Conservation (phyloP, 2,113 vertebrate genomes). For the Tachysurus fulvidraco region DNA sequence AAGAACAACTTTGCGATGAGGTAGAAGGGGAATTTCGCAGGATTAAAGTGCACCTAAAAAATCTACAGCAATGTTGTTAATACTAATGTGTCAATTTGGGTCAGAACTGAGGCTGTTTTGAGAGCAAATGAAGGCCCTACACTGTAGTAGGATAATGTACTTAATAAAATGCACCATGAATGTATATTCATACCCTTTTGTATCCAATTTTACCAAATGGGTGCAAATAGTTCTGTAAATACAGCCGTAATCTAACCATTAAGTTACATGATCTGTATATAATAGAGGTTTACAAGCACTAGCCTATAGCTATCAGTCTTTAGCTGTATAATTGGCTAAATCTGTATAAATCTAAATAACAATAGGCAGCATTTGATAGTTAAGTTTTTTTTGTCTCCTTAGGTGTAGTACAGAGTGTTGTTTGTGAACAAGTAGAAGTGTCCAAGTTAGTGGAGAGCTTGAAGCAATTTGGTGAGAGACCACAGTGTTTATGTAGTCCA, state of each 20-base stretch:
- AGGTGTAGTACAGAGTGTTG: conserved; percentile 18
- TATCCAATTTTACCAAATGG: not conserved
- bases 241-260: not conserved
- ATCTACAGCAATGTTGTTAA: not conserved
- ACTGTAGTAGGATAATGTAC: not conserved
- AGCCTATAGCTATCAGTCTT: not conserved
- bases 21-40: not conserved
- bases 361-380: not conserved
- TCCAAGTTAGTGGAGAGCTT: not conserved
- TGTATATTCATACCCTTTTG: not conserved
- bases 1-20: not conserved
- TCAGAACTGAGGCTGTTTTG: not conserved
- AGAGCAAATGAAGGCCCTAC: not conserved
- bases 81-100: not conserved
- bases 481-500: conserved; percentile 25
- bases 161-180: not conserved
- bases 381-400: not conserved
- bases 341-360: not conserved
- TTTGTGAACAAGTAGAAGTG: conserved; percentile 24
- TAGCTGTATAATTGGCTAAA: not conserved
- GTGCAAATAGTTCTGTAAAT: not conserved
- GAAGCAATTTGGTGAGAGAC: not conserved
- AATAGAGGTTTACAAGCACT: not conserved
- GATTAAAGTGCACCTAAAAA: not conserved
- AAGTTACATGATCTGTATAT: not conserved